These are phyloP conservation scores for Platycnemis pennipes DNA, from an alignment of 2,888 invertebrate genomes.

Conservation along the genomic window DNA sequence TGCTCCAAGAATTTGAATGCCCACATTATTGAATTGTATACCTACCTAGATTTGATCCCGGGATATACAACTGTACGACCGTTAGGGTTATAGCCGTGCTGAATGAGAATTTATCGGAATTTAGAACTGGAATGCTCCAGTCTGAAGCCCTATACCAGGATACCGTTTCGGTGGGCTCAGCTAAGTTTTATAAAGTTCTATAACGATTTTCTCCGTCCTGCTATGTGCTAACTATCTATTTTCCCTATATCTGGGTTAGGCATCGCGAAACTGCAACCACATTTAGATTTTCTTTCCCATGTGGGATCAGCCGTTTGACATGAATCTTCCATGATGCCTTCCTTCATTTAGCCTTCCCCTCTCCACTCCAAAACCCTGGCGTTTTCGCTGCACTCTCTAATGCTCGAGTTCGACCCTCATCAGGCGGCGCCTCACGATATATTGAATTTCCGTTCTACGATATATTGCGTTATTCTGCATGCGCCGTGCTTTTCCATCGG, in stretches of 20 bases:
- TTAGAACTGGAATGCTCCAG: no score
- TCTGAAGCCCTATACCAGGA: no score
- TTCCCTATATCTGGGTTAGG: constrained; percentile 33
- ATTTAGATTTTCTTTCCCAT: background rate
- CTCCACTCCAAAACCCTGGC: background rate
- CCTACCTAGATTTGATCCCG: no score
- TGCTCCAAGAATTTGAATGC: no score
- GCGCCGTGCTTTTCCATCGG: background rate
- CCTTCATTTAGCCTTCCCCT: background rate
- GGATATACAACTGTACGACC: no score
- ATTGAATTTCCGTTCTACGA: background rate
- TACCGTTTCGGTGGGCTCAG: no score
- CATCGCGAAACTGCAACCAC: background rate
- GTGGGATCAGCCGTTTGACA: background rate
- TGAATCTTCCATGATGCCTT: background rate
- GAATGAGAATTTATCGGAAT: no score
- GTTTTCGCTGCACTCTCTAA: background rate
- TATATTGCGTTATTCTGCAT: background rate
- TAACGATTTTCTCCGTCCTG: no score
- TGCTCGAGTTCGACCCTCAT: background rate
- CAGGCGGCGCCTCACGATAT: background rate
- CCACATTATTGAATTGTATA: no score
- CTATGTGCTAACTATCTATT: no score
- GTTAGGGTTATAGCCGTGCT: no score
- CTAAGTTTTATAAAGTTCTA: no score